Evolutionary conservation across 2,888 invertebrate species (phyloP).

Genomic region (Polydrusus tereticollis): DNA sequence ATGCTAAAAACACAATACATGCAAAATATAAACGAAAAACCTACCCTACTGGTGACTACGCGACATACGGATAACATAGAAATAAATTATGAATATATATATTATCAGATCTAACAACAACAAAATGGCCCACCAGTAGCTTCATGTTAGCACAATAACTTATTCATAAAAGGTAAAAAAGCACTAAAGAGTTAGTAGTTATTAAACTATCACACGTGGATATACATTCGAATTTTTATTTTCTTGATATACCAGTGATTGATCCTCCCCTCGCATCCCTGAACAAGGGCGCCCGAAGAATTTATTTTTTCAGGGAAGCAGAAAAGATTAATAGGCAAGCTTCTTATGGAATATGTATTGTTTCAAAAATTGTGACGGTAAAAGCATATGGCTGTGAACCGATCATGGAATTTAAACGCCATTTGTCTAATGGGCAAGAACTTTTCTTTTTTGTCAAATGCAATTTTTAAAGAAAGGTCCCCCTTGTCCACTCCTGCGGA

Average conservation of each 20-base stretch:
- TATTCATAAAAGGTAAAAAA: slow-evolving; percentile 1
- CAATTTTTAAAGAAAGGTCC: neutral
- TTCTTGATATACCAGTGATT: slow-evolving; percentile 5
- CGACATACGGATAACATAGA: neutral
- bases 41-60: slow-evolving; percentile 12
- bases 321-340: too few relatives aligned
- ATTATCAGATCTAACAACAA: slow-evolving; percentile 37
- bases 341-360: too few relatives aligned
- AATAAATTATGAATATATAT: slow-evolving; percentile 9
- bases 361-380: too few relatives aligned
- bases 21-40: slow-evolving; percentile 28
- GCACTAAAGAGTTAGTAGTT: slow-evolving; percentile 22
- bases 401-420: neutral
- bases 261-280: too few relatives aligned
- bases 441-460: too few relatives aligned
- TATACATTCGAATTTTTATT: slow-evolving; percentile 17
- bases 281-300: too few relatives aligned
- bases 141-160: slow-evolving; percentile 13
- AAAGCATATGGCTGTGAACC: too few relatives aligned
- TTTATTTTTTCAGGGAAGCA: too few relatives aligned
- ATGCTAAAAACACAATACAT: slow-evolving; percentile 45
- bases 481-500: too few relatives aligned
- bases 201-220: slow-evolving; percentile 13
- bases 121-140: slow-evolving; percentile 10
- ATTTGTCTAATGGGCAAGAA: neutral